These are phyloP conservation scores for Liolophura sinensis DNA, from an alignment of 1,140 invertebrate genomes.

Conservation along the genomic window DNA sequence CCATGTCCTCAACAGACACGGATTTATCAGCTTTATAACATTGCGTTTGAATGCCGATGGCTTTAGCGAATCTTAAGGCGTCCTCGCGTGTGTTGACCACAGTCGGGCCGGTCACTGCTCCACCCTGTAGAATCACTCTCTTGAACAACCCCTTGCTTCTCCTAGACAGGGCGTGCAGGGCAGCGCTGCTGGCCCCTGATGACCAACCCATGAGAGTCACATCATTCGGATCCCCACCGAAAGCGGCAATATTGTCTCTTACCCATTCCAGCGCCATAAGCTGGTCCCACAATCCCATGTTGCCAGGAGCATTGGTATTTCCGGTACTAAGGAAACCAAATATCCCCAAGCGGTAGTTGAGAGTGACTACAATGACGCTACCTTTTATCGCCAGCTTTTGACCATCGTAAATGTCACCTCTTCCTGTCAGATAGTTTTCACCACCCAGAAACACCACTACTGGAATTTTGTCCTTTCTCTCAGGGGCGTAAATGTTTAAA, in stretches of 20 bases:
- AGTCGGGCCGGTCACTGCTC: neutral
- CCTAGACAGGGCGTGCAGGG: conserved; percentile 28
- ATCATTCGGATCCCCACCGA: conserved; percentile 72
- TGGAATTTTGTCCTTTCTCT: neutral
- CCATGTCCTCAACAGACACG: no score
- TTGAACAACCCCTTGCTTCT: conserved; percentile 14
- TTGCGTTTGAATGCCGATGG: no score
- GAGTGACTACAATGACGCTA: conserved; percentile 12
- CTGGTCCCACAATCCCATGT: conserved; percentile 74
- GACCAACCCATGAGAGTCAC: conserved; percentile 73
- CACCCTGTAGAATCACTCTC: conserved; percentile 12
- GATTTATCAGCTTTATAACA: no score
- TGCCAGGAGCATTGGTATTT: conserved; percentile 81
- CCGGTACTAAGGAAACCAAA: conserved; percentile 17
- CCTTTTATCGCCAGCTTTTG: conserved; percentile 71
- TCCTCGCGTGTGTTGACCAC: no score
- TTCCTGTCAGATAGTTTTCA: conserved; percentile 10
- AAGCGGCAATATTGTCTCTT: conserved; percentile 68
- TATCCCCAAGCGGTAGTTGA: conserved; percentile 15
- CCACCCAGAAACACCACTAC: conserved; percentile 19
- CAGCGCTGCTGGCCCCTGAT: conserved; percentile 61
- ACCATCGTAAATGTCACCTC: conserved; percentile 85
- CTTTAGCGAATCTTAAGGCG: no score
- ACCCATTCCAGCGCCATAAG: conserved; percentile 73
- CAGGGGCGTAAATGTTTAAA: conserved; percentile 13